These are phyloP conservation scores for Epiblema foenella DNA, from an alignment of 2,888 invertebrate genomes.

Conservation along the genomic window DNA sequence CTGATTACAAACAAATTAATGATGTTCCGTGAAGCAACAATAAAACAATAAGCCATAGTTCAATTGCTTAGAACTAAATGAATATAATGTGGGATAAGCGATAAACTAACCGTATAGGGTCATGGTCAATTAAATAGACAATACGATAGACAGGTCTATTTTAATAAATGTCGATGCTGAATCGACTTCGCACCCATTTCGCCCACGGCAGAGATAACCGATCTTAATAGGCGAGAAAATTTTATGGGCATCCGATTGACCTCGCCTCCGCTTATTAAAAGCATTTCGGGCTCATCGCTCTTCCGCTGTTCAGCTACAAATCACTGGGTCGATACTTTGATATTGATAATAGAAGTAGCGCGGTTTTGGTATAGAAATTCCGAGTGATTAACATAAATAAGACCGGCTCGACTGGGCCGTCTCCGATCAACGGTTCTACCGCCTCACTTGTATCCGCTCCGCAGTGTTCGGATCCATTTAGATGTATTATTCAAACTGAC, in stretches of 20 bases:
- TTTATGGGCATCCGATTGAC: conserved; percentile 64
- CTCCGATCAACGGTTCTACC: conserved; percentile 57
- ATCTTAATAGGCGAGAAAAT: conserved; percentile 60
- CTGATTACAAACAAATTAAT: conserved; percentile 76
- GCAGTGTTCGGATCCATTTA: conserved; percentile 30
- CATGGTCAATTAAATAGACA: conserved; percentile 38
- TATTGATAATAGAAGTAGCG: conserved; percentile 55
- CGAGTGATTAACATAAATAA: conserved; percentile 67
- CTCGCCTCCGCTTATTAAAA: conserved; percentile 61
- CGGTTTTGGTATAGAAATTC: conserved; percentile 62
- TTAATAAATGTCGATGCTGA: conserved; percentile 54
- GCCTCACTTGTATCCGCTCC: conserved; percentile 40
- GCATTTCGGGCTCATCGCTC: conserved; percentile 60
- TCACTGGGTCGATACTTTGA: conserved; percentile 55
- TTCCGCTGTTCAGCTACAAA: conserved; percentile 70
- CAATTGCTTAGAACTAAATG: conserved; percentile 54
- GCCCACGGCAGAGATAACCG: conserved; percentile 58
- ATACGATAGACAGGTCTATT: conserved; percentile 35
- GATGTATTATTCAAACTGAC: conserved; percentile 42
- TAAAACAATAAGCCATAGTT: conserved; percentile 59
- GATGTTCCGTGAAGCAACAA: conserved; percentile 62
- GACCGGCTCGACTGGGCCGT: conserved; percentile 59
- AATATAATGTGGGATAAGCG: conserved; percentile 38
- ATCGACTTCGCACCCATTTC: conserved; percentile 57
- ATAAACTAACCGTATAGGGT: conserved; percentile 37